Evolutionary conservation across 2,888 invertebrate species (phyloP).

Genomic region (Sepioteuthis lessoniana): DNA sequence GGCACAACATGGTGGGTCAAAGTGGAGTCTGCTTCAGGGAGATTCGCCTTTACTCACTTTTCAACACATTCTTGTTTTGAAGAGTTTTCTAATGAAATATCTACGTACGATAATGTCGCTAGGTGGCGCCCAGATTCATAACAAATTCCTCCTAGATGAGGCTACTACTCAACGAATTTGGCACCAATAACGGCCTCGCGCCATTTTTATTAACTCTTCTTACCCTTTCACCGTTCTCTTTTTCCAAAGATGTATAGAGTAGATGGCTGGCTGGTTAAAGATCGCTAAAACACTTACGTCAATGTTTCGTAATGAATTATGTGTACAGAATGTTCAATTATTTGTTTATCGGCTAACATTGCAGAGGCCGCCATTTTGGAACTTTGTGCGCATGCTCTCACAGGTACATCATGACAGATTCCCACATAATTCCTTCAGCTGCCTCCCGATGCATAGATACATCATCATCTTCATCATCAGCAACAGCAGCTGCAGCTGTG

Average conservation of each 20-base stretch:
- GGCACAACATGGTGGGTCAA: neutral
- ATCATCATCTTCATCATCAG: too few relatives aligned
- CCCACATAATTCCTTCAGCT: too few relatives aligned
- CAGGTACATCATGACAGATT: too few relatives aligned
- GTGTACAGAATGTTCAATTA: conserved; percentile 11
- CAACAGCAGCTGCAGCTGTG: too few relatives aligned
- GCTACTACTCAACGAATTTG: neutral
- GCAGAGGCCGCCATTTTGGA: neutral
- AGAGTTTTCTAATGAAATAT: conserved; percentile 16
- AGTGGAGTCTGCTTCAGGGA: conserved; percentile 33
- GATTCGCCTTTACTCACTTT: neutral
- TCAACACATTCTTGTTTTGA: neutral
- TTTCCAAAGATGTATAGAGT: neutral
- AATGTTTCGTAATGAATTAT: neutral
- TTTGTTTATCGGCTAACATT: neutral
- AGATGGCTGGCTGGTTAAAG: neutral
- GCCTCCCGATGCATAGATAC: too few relatives aligned
- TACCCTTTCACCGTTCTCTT: neutral
- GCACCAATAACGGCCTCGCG: neutral
- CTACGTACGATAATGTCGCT: neutral
- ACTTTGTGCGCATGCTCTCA: too few relatives aligned
- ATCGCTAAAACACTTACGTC: neutral
- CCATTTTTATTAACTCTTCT: neutral
- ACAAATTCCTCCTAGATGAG: conserved; percentile 33
- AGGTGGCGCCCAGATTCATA: conserved; percentile 19